A percentile compares a stretch with the other conserved stretches of the same genome.
These are phyloP conservation scores for Tympanoctomys barrerae DNA, from an alignment of 2,797 vertebrate genomes.

Conservation along the genomic window DNA sequence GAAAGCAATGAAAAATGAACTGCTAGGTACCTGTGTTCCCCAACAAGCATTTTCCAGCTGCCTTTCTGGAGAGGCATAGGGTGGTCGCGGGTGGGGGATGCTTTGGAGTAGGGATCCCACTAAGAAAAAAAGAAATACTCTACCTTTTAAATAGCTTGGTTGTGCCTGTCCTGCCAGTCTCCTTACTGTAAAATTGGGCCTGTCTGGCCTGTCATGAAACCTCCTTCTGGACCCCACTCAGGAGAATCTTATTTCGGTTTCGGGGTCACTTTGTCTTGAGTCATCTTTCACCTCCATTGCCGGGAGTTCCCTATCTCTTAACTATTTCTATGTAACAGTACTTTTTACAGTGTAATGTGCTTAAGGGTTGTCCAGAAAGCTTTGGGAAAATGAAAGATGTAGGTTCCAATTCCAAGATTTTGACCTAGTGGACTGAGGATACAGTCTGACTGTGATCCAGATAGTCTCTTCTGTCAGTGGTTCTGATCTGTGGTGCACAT, in stretches of 20 bases:
- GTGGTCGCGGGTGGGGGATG: not conserved
- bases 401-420: not conserved
- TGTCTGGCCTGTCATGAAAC: not conserved
- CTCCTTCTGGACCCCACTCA: not conserved
- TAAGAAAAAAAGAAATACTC: not conserved
- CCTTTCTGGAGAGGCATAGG: not conserved
- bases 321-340: not conserved
- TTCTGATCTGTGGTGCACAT: not conserved
- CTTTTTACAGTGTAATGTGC: not conserved
- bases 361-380: not conserved
- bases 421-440: not conserved
- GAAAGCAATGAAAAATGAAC: not conserved
- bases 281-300: not conserved
- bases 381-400: not conserved
- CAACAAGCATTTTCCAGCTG: not conserved
- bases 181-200: not conserved
- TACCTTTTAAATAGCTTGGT: not conserved
- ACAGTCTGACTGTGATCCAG: not conserved
- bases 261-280: not conserved
- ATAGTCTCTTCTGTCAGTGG: not conserved
- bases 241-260: not conserved
- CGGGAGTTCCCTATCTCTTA: not conserved
- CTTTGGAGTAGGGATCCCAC: not conserved
- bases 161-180: not conserved
- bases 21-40: not conserved